Evolutionary conservation across 2,113 vertebrate species (phyloP).

Genomic region (Struthidea cinerea): DNA sequence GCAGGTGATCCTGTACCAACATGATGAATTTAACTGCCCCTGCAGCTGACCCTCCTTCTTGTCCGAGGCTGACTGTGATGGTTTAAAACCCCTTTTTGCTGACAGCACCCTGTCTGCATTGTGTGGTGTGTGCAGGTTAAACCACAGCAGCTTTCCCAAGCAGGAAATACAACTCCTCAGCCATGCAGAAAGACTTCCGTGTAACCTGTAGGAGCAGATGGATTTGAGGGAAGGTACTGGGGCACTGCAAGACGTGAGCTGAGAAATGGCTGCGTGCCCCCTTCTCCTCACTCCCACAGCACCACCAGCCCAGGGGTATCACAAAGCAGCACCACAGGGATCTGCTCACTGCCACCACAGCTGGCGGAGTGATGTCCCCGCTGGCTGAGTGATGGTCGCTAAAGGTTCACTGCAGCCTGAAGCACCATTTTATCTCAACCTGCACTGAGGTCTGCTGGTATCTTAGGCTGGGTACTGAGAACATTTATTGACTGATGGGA

Average conservation of each 20-base stretch:
- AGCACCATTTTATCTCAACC: neutral
- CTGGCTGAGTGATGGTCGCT: neutral
- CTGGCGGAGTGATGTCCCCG: neutral
- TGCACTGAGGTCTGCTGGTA: neutral
- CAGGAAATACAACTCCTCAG: neutral
- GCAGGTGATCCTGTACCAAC: neutral
- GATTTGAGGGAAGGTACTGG: neutral
- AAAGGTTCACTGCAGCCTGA: neutral
- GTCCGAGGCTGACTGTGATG: neutral
- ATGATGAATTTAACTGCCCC: neutral
- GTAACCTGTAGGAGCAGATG: neutral
- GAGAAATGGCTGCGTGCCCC: neutral
- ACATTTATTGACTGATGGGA: neutral
- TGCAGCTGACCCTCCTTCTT: neutral
- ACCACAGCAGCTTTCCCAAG: neutral
- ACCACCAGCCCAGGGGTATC: neutral
- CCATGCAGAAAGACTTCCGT: neutral
- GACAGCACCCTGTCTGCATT: neutral
- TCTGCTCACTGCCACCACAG: neutral
- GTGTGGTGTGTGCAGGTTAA: neutral
- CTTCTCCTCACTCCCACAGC: neutral
- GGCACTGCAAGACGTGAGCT: neutral
- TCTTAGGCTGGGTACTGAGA: neutral
- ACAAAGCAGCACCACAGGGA: fast-evolving
- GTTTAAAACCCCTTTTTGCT: neutral